phyloP scores from a whole-genome alignment of 2,888 invertebrate species.

The Drosophila recens region DNA sequence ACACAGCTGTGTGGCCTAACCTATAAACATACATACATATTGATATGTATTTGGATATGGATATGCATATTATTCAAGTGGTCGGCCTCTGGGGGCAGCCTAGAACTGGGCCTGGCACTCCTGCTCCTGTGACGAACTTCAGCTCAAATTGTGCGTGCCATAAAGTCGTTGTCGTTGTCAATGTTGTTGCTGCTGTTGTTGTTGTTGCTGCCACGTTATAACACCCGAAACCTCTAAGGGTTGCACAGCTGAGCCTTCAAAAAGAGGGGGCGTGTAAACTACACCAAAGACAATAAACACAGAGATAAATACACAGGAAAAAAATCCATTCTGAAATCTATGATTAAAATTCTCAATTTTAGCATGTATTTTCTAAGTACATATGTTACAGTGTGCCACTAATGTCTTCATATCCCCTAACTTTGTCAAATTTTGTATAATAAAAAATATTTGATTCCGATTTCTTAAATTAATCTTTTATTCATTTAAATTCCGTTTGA shows the following conservation, averaged over 20 bases:
- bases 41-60: conserved; percentile 23
- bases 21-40: conserved; percentile 69
- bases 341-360: too few relatives aligned
- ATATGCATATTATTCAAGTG: conserved; percentile 44
- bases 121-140: conserved; percentile 47
- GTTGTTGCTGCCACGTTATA: conserved; percentile 50
- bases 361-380: too few relatives aligned
- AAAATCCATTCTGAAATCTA: too few relatives aligned
- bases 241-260: conserved; percentile 57
- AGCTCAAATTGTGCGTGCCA: conserved; percentile 82
- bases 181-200: conserved; percentile 18
- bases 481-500: too few relatives aligned
- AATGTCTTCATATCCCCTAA: too few relatives aligned
- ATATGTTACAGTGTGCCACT: too few relatives aligned
- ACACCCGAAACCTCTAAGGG: conserved; percentile 66
- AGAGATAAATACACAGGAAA: not conserved
- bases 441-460: too few relatives aligned
- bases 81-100: conserved; percentile 50
- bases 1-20: conserved; percentile 77
- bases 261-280: conserved; percentile 55
- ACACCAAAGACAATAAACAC: conserved; percentile 39
- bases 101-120: conserved; percentile 44
- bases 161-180: conserved; percentile 66
- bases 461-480: too few relatives aligned
- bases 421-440: too few relatives aligned